Evolutionary conservation across 2,888 invertebrate species (phyloP).

Genomic region (Galerucella calmariensis): DNA sequence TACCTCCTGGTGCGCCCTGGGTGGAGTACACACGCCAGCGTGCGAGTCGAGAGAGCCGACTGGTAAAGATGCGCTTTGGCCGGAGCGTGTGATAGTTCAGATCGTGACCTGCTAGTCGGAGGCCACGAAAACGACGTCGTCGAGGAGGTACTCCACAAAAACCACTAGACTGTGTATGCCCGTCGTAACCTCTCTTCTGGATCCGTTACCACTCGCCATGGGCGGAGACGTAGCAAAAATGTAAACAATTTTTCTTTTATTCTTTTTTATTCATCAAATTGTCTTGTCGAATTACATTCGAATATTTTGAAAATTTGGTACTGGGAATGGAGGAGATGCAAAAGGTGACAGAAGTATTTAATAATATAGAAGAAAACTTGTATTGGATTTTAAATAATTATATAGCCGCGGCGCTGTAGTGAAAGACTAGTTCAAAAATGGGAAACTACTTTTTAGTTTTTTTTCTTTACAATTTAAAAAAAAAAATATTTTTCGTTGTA

Average conservation of each 20-base stretch:
- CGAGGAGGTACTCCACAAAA: slow-evolving; percentile 54
- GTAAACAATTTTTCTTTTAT: not conserved
- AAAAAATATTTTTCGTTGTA: slow-evolving; percentile 10
- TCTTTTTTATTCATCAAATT: slow-evolving; percentile 3
- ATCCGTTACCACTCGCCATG: slow-evolving; percentile 37
- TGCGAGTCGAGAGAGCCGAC: slow-evolving; percentile 14
- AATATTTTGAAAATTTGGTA: too few relatives aligned
- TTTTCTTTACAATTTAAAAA: too few relatives aligned
- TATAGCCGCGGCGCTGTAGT: too few relatives aligned
- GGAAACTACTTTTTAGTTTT: too few relatives aligned
- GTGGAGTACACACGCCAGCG: slow-evolving; percentile 43
- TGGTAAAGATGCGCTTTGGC: slow-evolving; percentile 55
- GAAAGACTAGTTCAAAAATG: too few relatives aligned
- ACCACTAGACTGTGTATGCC: slow-evolving; percentile 52
- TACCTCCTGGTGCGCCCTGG: slow-evolving; percentile 44
- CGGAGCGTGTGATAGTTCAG: slow-evolving; percentile 72
- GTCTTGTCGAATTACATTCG: not conserved
- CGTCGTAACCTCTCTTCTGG: slow-evolving; percentile 35
- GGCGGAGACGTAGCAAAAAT: slow-evolving; percentile 14
- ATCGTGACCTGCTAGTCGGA: slow-evolving; percentile 65
- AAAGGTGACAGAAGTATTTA: too few relatives aligned
- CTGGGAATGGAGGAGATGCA: too few relatives aligned
- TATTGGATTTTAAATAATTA: too few relatives aligned
- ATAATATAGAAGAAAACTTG: too few relatives aligned
- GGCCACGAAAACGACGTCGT: slow-evolving; percentile 39